Percentiles rank a stretch among this genome's conserved stretches.
Conservation (phyloP, 2,888 invertebrate species). For the Coecobrya sp. region DNA sequence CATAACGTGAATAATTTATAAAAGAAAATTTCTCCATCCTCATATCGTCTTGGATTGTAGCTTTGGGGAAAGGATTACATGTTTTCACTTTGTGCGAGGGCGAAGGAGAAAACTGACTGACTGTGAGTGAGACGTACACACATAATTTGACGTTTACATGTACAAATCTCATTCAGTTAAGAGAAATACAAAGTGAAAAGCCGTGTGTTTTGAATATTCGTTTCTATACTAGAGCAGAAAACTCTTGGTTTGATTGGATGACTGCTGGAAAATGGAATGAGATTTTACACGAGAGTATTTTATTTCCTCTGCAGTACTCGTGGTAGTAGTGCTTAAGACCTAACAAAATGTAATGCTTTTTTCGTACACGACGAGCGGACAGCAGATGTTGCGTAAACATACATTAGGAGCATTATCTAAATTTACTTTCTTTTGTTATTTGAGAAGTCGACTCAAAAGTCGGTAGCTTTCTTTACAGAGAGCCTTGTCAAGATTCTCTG, state of each 20-base stretch:
- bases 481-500: neutral
- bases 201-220: neutral
- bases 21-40: neutral
- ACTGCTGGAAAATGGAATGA: constrained; percentile 17
- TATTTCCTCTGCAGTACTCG: constrained; percentile 19
- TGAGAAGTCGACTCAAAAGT: constrained; percentile 1
- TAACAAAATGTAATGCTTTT: neutral
- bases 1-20: constrained; percentile 44
- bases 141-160: constrained; percentile 14
- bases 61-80: neutral
- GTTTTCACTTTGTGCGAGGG: neutral
- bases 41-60: constrained; percentile 7
- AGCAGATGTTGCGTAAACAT: constrained; percentile 23
- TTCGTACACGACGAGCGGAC: neutral
- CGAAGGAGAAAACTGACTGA: neutral
- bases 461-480: constrained; percentile 2
- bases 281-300: constrained; percentile 23
- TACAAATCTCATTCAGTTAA: neutral
- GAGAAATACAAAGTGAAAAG: neutral
- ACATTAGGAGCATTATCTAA: constrained; percentile 17
- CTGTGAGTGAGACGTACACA: neutral
- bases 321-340: neutral
- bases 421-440: constrained; percentile 41
- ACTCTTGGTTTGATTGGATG: neutral
- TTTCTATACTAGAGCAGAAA: neutral